These are phyloP conservation scores for Watsonalla cultraria DNA, from an alignment of 2,888 invertebrate species.

Conservation along the genomic window DNA sequence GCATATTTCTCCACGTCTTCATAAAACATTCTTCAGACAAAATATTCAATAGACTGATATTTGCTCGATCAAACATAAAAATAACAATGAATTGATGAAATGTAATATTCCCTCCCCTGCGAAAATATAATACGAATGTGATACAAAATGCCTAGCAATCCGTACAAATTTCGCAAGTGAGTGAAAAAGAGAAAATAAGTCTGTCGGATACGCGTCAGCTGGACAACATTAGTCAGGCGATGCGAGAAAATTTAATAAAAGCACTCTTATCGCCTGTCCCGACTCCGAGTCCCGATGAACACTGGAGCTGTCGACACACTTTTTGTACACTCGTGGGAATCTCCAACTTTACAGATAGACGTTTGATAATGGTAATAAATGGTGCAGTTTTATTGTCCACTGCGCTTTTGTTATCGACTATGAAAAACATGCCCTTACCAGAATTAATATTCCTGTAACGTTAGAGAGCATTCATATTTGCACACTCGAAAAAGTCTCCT, in stretches of 20 bases:
- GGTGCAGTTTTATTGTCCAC: constrained; percentile 1
- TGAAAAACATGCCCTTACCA: neutral
- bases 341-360: neutral
- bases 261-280: constrained; percentile 55
- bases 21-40: too few species aligned
- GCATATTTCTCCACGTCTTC: too few species aligned
- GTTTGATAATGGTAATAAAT: constrained; percentile 1
- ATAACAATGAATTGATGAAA: neutral
- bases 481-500: too few species aligned
- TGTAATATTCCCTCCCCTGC: neutral
- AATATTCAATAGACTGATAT: too few species aligned
- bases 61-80: neutral
- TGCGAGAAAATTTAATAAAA: constrained; percentile 76
- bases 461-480: neutral
- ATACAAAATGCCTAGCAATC: constrained; percentile 36
- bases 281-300: constrained; percentile 4
- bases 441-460: neutral
- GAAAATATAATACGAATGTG: neutral
- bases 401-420: neutral
- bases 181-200: constrained; percentile 57
- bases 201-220: constrained; percentile 66
- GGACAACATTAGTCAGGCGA: constrained; percentile 71
- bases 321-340: constrained; percentile 11
- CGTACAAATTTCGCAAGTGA: constrained; percentile 46
- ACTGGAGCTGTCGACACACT: constrained; percentile 26